phyloP scores from a whole-genome alignment of 2,113 vertebrate genomes.

The Leptobrachium ailaonicum region DNA sequence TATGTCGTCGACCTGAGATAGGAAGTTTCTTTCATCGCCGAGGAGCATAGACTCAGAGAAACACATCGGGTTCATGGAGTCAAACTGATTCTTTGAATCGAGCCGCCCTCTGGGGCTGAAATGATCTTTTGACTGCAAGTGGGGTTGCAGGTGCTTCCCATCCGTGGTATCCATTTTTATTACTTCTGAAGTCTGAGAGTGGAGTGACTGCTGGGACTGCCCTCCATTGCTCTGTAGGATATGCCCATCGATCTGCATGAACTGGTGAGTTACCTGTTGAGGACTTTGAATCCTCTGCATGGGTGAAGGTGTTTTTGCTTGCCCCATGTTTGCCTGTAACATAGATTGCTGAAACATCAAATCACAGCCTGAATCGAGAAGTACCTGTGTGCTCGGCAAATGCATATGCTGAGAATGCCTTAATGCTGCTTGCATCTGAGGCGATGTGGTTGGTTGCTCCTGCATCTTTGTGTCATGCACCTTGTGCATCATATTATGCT shows the following conservation, averaged over 20 bases:
- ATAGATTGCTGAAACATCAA: slow-evolving; percentile 89
- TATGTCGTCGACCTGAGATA: slow-evolving; percentile 96
- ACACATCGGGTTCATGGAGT: slow-evolving; percentile 89
- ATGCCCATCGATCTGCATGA: slow-evolving; percentile 86
- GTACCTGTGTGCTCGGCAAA: slow-evolving; percentile 82
- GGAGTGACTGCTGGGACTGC: slow-evolving; percentile 76
- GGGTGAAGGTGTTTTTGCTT: slow-evolving; percentile 75
- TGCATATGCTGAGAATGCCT: slow-evolving; percentile 80
- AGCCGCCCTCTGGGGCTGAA: slow-evolving; percentile 81
- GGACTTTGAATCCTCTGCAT: slow-evolving; percentile 78
- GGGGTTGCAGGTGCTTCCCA: slow-evolving; percentile 78
- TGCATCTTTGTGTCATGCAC: slow-evolving; percentile 75
- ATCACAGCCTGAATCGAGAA: slow-evolving; percentile 81
- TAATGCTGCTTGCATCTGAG: slow-evolving; percentile 70
- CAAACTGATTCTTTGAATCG: slow-evolving; percentile 90
- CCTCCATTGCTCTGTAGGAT: slow-evolving; percentile 74
- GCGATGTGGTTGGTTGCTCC: slow-evolving; percentile 71
- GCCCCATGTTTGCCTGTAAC: slow-evolving; percentile 74
- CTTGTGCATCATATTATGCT: slow-evolving; percentile 78
- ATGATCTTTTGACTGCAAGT: slow-evolving; percentile 76
- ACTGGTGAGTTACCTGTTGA: slow-evolving; percentile 76
- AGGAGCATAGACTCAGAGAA: slow-evolving; percentile 94
- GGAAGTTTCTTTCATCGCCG: slow-evolving; percentile 89
- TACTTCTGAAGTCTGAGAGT: slow-evolving; percentile 75
- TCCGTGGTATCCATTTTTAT: slow-evolving; percentile 79